Conservation (phyloP, 2,888 invertebrate genomes). For the Ophion ventricosus region DNA sequence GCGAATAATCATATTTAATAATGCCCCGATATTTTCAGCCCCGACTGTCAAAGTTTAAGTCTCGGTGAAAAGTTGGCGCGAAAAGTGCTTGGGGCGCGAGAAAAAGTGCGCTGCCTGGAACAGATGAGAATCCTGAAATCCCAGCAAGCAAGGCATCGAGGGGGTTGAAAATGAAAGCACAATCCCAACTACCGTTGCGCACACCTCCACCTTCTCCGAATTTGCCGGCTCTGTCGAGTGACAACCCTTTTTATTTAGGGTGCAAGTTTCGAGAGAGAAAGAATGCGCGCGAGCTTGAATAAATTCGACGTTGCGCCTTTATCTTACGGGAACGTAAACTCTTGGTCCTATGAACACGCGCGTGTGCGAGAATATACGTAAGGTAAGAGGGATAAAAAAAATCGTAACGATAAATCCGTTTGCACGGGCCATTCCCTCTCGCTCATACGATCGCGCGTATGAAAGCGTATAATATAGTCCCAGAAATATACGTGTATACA, state of each 20-base stretch:
- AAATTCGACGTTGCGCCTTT: constrained; percentile 80
- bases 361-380: not conserved
- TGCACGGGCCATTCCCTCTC: too few relatives aligned
- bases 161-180: constrained; percentile 38
- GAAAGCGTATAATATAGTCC: too few relatives aligned
- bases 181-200: constrained; percentile 53
- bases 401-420: not conserved
- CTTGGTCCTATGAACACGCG: not conserved
- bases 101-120: constrained; percentile 49
- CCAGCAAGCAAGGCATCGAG: constrained; percentile 53
- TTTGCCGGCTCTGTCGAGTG: constrained; percentile 70
- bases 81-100: constrained; percentile 68
- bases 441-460: too few relatives aligned
- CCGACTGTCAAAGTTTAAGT: constrained; percentile 77
- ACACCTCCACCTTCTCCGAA: constrained; percentile 16
- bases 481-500: too few relatives aligned
- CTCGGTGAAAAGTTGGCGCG: constrained; percentile 71
- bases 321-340: constrained; percentile 46
- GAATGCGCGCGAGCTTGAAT: constrained; percentile 73
- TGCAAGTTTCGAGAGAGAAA: constrained; percentile 75
- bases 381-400: constrained; percentile 56
- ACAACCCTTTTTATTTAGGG: constrained; percentile 83
- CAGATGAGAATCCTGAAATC: constrained; percentile 48
- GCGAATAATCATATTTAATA: constrained; percentile 80
- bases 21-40: constrained; percentile 80